These are phyloP conservation scores for Indicator indicator DNA, from an alignment of 2,113 vertebrate species.

Conservation along the genomic window DNA sequence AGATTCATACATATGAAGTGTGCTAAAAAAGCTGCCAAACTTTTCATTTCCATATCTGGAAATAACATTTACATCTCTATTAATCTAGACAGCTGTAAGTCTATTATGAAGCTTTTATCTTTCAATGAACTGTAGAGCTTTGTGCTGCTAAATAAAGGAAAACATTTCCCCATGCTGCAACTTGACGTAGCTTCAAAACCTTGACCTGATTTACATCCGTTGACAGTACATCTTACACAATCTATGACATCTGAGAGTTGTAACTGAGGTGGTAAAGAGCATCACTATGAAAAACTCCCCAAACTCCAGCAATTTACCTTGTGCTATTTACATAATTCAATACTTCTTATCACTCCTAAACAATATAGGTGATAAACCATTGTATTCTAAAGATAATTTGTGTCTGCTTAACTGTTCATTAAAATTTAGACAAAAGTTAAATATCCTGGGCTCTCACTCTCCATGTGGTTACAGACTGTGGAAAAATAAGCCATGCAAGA, in stretches of 20 bases:
- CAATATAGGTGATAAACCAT: background rate
- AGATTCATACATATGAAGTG: background rate
- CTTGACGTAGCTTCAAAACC: background rate
- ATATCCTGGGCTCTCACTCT: background rate
- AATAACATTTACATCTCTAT: constrained; percentile 6
- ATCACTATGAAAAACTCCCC: background rate
- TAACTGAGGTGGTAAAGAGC: constrained; percentile 29
- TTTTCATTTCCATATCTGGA: background rate
- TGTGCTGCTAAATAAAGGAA: constrained; percentile 35
- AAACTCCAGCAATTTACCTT: background rate
- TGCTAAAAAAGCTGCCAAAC: background rate
- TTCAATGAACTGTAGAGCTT: constrained; percentile 3
- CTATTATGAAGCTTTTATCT: background rate
- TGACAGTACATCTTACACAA: constrained; percentile 8
- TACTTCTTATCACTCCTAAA: background rate
- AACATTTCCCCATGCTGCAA: constrained; percentile 6
- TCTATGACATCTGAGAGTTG: constrained; percentile 16
- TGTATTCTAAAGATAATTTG: background rate
- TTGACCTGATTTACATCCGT: constrained; percentile 8
- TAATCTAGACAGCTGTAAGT: background rate
- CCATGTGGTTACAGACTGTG: background rate
- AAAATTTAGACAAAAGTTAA: background rate
- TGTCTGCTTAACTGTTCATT: background rate
- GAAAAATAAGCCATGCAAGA: background rate
- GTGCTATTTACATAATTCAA: background rate